Conservation (phyloP, 2,113 vertebrate genomes). For the Halcyon senegalensis region DNA sequence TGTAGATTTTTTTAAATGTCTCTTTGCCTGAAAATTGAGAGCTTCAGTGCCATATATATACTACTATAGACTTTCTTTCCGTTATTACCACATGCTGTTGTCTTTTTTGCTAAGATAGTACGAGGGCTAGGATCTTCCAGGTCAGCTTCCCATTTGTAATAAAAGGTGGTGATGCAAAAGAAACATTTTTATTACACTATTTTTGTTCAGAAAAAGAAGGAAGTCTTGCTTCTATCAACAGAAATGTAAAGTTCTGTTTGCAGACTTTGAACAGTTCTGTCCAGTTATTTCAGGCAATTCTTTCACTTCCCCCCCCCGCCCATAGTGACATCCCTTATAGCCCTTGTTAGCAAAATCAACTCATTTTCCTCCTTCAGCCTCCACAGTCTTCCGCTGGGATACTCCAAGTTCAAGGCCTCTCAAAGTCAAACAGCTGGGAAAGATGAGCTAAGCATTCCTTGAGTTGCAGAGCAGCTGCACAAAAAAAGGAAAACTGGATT, state of each 20-base stretch:
- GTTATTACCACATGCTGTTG: fast-evolving
- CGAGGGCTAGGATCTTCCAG: background rate
- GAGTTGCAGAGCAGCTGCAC: background rate
- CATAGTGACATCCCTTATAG: background rate
- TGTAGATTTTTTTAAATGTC: fast-evolving
- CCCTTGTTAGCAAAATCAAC: background rate
- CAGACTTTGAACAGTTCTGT: background rate
- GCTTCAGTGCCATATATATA: background rate
- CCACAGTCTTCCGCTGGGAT: background rate
- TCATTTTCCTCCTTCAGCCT: background rate
- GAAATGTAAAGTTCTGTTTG: background rate
- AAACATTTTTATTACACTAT: background rate
- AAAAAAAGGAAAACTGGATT: background rate
- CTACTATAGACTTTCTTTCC: background rate
- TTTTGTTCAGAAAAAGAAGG: background rate
- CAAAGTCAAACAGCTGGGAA: constrained; percentile 31
- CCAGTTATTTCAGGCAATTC: background rate
- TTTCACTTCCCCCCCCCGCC: background rate
- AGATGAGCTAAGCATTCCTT: background rate
- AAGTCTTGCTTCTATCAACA: background rate
- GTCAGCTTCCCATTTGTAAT: background rate
- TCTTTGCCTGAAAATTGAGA: background rate
- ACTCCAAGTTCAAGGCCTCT: background rate
- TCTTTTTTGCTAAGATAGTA: background rate
- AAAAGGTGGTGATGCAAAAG: background rate